phyloP scores from a whole-genome alignment of 2,113 vertebrate genomes.

The Pteruthius melanotis region DNA sequence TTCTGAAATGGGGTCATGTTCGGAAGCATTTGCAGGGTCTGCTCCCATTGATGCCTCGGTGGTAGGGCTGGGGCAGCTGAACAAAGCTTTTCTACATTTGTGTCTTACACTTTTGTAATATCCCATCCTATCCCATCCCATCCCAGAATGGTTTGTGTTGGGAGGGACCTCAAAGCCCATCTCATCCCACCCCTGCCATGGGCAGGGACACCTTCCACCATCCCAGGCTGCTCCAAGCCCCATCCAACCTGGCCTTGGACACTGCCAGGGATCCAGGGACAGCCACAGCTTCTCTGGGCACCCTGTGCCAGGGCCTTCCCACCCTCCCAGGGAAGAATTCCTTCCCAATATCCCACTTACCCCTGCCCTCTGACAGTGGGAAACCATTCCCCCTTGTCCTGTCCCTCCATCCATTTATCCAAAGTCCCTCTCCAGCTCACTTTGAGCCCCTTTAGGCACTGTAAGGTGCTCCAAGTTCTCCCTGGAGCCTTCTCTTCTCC shows the following conservation, averaged over 20 bases:
- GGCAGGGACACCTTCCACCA: rapidly evolving
- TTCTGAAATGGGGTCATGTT: background rate
- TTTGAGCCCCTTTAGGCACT: background rate
- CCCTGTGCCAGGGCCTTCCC: rapidly evolving
- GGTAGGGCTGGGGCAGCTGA: background rate
- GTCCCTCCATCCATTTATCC: too few species aligned
- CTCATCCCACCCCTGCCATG: rapidly evolving
- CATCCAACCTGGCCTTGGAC: rapidly evolving
- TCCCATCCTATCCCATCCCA: background rate
- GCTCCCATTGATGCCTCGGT: background rate
- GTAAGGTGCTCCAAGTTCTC: rapidly evolving
- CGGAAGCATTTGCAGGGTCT: background rate
- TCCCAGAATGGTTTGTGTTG: background rate
- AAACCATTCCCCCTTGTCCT: background rate
- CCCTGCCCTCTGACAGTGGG: rapidly evolving
- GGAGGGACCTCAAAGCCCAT: rapidly evolving
- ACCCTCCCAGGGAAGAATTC: rapidly evolving
- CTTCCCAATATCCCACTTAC: background rate
- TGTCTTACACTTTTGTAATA: background rate
- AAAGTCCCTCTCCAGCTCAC: background rate
- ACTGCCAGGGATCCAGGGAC: background rate
- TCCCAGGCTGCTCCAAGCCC: background rate
- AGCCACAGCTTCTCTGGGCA: background rate
- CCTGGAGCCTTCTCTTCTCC: background rate
- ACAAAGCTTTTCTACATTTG: background rate